Base-by-base conservation (phyloP, 2,888 invertebrate genomes). In the Anoncus sp. region DNA sequence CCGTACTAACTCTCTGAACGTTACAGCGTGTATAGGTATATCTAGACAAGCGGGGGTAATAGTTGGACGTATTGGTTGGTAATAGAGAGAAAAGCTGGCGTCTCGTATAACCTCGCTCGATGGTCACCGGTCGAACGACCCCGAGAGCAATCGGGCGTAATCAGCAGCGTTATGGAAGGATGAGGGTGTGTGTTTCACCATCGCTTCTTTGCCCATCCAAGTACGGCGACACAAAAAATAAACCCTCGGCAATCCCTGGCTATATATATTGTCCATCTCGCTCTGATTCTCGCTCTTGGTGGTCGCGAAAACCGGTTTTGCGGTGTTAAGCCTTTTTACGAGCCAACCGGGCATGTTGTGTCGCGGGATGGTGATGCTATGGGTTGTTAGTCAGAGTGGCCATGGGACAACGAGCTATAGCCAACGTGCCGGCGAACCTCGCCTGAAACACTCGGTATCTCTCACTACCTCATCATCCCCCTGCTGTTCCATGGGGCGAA, bases 141-240 rank as follows among this genome's bases (percentile, higher is more conserved):
- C n/a, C 57, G 83, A 82, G 86, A 83, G 86, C 89, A 90, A 90
- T 90, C 90, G 88, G 82, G 84, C 87, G 87, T 90, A 75, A 62
- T 62, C 60, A 71, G 62, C 43, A 43, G 40, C 59, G 45, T 69
- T 70, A 53, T 27, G 63, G 72, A 22, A 31, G n/a, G 16, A 24
- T n/a, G 22, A 53, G 53, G 47, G 47, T 10, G 43, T 22, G n/a
- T 31, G 20, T 14, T 59, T 16, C 40, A 47, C 63, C 35, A 35
- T 60, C 35, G 24, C 22, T 47, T 24, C 18, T n/a, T 45, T 27
- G 20, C 45, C 63, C 31, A 49, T 57, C 24, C 49, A 40, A 45
- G 57, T 55, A 69, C 53, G 45, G 40, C 47, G 47, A 27, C 51
- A 55, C n/a, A 74, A 75, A 74, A 80, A 72, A 66, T 43, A 72